Percentiles rank a stretch among this genome's conserved stretches.
These are phyloP conservation scores for Crypturellus undulatus DNA, from an alignment of 2,113 vertebrate species.

Conservation along the genomic window DNA sequence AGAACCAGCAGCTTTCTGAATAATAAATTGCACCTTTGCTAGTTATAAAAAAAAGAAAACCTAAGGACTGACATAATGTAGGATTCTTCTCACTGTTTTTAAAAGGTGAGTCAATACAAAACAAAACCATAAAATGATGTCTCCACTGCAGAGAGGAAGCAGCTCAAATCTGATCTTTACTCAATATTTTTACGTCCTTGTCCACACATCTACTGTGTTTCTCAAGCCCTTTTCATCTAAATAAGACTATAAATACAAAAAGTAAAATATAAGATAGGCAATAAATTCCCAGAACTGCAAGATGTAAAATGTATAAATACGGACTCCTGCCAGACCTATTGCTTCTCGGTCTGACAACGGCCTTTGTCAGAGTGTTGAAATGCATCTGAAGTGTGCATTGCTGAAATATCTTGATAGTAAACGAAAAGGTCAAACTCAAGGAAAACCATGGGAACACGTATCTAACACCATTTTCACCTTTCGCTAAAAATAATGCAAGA, in stretches of 20 bases:
- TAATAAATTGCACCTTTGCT: neutral
- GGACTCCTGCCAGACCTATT: neutral
- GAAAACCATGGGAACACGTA: neutral
- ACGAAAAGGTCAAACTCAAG: neutral
- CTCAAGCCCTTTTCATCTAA: neutral
- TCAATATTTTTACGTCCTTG: neutral
- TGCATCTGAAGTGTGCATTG: neutral
- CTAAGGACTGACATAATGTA: neutral
- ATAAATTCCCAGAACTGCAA: neutral
- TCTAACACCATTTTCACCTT: neutral
- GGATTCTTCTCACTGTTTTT: neutral
- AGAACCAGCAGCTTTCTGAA: neutral
- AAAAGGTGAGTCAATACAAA: neutral
- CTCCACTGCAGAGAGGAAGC: neutral
- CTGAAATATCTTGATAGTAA: slow-evolving; percentile 2
- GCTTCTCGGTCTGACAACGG: neutral
- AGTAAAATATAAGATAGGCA: neutral
- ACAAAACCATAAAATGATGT: neutral
- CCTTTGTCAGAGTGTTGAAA: slow-evolving; percentile 1
- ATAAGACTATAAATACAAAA: neutral
- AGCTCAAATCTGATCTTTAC: neutral
- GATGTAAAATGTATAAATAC: neutral
- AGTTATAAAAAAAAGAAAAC: neutral
- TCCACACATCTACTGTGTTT: neutral
- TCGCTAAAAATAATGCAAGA: accelerated